Percentiles rank a stretch among this genome's conserved stretches.
Evolutionary conservation across 2,797 vertebrate genomes (phyloP).

Genomic region (Cyclopterus lumpus): DNA sequence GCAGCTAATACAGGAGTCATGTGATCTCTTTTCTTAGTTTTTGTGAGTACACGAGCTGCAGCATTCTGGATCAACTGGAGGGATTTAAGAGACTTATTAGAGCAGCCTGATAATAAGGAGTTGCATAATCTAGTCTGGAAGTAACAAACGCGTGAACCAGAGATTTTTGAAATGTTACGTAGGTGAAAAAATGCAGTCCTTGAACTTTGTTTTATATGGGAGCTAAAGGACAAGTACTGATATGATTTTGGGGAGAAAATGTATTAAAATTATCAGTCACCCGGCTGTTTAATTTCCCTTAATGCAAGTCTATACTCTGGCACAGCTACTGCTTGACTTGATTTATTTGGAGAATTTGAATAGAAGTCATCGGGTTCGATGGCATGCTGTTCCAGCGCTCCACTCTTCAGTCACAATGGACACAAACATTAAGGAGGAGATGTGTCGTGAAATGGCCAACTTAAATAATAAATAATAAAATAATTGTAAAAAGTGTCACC

Average conservation of each 20-base stretch:
- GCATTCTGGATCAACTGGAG: no score
- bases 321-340: neutral
- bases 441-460: constrained; percentile 20
- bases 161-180: no score
- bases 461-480: constrained; percentile 1
- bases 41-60: no score
- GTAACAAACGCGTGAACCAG: no score
- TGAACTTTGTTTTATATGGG: no score
- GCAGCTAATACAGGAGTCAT: no score
- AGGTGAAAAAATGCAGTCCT: no score
- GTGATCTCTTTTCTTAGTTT: no score
- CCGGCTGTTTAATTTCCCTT: neutral
- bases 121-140: no score
- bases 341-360: constrained; percentile 10
- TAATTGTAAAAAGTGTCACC: constrained; percentile 36
- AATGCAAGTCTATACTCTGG: neutral
- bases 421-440: constrained; percentile 29
- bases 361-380: neutral
- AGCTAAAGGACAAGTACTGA: neutral
- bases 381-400: neutral
- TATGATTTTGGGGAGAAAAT: constrained; percentile 7
- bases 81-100: no score
- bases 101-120: no score
- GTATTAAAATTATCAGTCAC: constrained; percentile 15
- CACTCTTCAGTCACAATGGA: constrained; percentile 7